Base-by-base conservation (phyloP, 2,113 vertebrate species). In the Macroglossus sobrinus region DNA sequence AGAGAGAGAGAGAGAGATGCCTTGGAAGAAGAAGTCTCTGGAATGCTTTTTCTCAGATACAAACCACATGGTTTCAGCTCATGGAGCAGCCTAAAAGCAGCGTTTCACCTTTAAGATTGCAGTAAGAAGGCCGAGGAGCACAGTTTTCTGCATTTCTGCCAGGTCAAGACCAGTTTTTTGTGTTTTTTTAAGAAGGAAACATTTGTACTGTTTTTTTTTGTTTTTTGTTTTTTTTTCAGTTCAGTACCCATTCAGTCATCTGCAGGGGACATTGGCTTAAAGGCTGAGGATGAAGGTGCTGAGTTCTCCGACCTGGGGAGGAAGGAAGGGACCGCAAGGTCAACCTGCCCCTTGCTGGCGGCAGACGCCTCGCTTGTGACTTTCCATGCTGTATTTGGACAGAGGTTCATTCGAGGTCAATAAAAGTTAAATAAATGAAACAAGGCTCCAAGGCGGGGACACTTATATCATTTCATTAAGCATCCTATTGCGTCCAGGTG, bases 341-440 rank as follows among this genome's bases (percentile, higher is more conserved):
- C 30, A 24, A 53, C 6, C 30, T 28, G 22, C 74, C 55, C 53
- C 38, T 11, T 5, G 74, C 53, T 21, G 63, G 55, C 59, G 45
- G 33, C n/a, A n/a, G n/a, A 50, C 11, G 12, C 86, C 61, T 50
- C 3, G 9, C 47, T 30, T 7, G 2, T 1, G 30, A 30, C 30
- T 78, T n/a, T 55, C 64, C 18, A 0, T 0, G 14, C 69, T 1
- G 1, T 9, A 33, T 79, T 72, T 63, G 75, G 95, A 76, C 91
- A 69, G 66, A 35, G 72, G n/a, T 68, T 89, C 76, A 19, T 71
- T 9, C 38, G 47, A 89, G 76, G 89, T 89, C 89, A 63, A 38
- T 84, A 78, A 84, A 84, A 78, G 75, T 94, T 87, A 90, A 76
- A 81, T 75, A 84, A 87, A 55, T 43, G 78, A 76, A 93, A 85